These are phyloP conservation scores for Pectinophora gossypiella DNA, from an alignment of 1,140 invertebrate species.

Conservation along the genomic window DNA sequence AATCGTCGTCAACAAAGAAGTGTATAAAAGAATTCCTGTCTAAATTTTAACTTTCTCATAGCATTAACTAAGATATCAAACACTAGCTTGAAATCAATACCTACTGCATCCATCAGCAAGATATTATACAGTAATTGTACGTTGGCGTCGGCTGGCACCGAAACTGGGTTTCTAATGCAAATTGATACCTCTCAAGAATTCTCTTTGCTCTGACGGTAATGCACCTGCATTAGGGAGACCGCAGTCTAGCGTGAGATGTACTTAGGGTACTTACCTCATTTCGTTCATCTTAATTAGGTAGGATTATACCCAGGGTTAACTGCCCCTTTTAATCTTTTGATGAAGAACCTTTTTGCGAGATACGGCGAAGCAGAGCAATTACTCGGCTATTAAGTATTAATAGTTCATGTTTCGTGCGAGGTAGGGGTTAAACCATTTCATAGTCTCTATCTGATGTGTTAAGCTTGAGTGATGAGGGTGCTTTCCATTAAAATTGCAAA, in stretches of 20 bases:
- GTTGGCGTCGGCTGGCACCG: neutral
- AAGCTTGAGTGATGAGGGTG: slow-evolving; percentile 11
- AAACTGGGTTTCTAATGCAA: neutral
- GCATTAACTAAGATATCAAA: too few relatives aligned
- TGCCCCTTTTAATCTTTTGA: slow-evolving; percentile 20
- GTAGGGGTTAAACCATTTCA: slow-evolving; percentile 23
- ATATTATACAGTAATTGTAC: too few relatives aligned
- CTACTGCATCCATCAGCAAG: too few relatives aligned
- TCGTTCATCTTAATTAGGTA: slow-evolving; percentile 15
- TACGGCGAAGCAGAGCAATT: slow-evolving; percentile 5
- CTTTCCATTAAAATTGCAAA: slow-evolving; percentile 10
- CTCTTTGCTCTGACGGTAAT: slow-evolving; percentile 20
- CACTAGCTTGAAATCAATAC: too few relatives aligned
- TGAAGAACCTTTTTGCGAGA: slow-evolving; percentile 16
- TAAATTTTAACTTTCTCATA: too few relatives aligned
- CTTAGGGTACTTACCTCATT: too few relatives aligned
- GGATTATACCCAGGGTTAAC: slow-evolving; percentile 20
- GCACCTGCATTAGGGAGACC: slow-evolving; percentile 21
- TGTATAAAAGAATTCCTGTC: too few relatives aligned
- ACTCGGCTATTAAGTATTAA: slow-evolving; percentile 30
- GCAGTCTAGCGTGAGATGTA: too few relatives aligned
- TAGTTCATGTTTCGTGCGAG: slow-evolving; percentile 15
- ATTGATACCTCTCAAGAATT: slow-evolving; percentile 16
- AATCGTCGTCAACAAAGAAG: too few relatives aligned
- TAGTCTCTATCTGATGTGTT: slow-evolving; percentile 11